Base-by-base conservation (phyloP, 2,888 invertebrate genomes). In the Anorthoa munda region DNA sequence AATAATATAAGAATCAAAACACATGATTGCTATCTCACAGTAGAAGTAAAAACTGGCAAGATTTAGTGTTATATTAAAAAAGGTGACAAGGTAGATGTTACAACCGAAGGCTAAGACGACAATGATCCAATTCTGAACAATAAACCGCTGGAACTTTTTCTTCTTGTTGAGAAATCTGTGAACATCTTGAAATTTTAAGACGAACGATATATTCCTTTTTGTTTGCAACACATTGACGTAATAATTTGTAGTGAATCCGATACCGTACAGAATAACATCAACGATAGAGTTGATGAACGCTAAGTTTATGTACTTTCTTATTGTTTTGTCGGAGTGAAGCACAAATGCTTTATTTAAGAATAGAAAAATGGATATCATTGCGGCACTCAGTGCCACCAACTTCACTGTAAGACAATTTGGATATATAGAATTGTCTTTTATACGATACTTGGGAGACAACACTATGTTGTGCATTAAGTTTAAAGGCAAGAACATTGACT, bases 161-260 rank as follows among this genome's bases (percentile, higher is more conserved):
- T 26, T 58, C 0, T 50, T 21, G 13, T 73, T 73, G 7, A 73
- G 18, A 48, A 63, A 73, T 26, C 61, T 63, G 18, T 73, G 73
- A 45, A 73, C n/a, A 2, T 63, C 63, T 73, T 73, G 73, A 23
- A 73, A 9, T 26, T 61, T 73, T 4, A 73, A 53, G 2, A 73
- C 50, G 7, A 63, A 51, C 2, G 15, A 58, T 11, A 73, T 56
- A 58, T 73, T 63, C 2, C 21, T 63, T 51, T 63, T 63, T 4
- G 61, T 73, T 18, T 58, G 61, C 17, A 73, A 50, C 2, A 73
- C 61, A 48, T 74, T 74, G 3, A 74, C 23, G 15, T 18, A 15
- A 17, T 75, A 74, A 51, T 75, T 74, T 3, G 51, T 72, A 9
- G 55, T 46, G 13, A 73, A 73, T 48, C 72, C 72, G n/a, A 71